These are phyloP conservation scores for Oxyura jamaicensis DNA, from an alignment of 2,113 vertebrate genomes.

Conservation along the genomic window DNA sequence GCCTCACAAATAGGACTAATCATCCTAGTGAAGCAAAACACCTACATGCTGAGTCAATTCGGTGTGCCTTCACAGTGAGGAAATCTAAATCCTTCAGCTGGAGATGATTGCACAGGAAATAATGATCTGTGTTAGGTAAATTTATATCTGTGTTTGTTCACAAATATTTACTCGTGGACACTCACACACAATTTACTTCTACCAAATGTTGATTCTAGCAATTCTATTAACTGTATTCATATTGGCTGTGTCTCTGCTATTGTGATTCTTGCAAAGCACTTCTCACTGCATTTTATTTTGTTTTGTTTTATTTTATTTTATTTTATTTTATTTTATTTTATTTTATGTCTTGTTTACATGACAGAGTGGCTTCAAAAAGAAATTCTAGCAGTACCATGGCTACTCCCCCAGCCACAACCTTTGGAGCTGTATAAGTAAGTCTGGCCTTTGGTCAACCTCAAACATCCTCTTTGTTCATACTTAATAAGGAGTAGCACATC, in stretches of 20 bases:
- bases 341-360: rapidly evolving
- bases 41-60: not conserved
- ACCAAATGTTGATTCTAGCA: not conserved
- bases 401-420: rapidly evolving
- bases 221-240: not conserved
- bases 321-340: not conserved
- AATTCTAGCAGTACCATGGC: not conserved
- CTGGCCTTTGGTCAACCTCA: not conserved
- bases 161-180: not conserved
- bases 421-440: not conserved
- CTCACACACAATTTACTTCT: not conserved
- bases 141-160: not conserved
- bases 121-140: not conserved
- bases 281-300: not conserved
- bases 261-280: not conserved
- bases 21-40: not conserved
- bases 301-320: not conserved
- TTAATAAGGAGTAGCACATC: not conserved
- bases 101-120: not conserved
- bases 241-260: not conserved
- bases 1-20: not conserved
- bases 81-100: not conserved
- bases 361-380: not conserved
- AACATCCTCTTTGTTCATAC: not conserved
- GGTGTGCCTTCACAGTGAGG: not conserved